A percentile compares a stretch with the other conserved stretches of the same genome.
Evolutionary conservation across 92 coral and sea anemone genomes (phyloP).

Genomic region (Meandrina meandrites): DNA sequence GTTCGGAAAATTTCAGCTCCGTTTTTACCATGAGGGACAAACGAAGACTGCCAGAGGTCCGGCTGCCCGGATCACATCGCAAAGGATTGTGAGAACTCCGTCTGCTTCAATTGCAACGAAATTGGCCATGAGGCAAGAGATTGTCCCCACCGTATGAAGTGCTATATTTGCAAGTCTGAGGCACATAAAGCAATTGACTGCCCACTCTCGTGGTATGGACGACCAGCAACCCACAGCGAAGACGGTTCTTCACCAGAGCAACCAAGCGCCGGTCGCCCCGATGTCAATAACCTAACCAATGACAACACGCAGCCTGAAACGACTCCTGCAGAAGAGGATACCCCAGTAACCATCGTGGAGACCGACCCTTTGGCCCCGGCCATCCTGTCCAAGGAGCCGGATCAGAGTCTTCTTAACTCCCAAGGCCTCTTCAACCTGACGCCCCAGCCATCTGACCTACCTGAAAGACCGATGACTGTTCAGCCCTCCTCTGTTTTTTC

Average conservation of each 20-base stretch:
- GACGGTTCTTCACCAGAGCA: neutral
- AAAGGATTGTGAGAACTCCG: neutral
- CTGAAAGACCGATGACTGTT: too few species aligned
- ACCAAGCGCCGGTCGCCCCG: neutral
- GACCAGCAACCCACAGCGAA: neutral
- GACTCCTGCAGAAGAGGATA: too few species aligned
- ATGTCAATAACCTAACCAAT: neutral
- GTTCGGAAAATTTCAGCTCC: neutral
- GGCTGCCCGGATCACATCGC: neutral
- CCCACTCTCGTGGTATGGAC: neutral
- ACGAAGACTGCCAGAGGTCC: neutral
- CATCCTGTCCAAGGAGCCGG: too few species aligned
- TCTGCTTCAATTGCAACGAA: neutral
- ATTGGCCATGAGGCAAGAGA: neutral
- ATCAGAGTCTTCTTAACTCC: too few species aligned
- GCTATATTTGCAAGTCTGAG: neutral
- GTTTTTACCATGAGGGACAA: neutral
- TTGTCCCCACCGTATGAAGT: neutral
- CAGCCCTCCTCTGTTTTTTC: too few species aligned
- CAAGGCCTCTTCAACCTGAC: too few species aligned
- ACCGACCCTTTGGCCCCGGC: too few species aligned
- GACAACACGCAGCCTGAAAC: neutral
- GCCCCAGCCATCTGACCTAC: too few species aligned
- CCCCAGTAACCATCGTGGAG: too few species aligned
- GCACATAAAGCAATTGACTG: neutral